A percentile compares a stretch with the other conserved stretches of the same genome.
Conservation (phyloP, 1,140 invertebrate species). For the Caenorhabditis inopinata region DNA sequence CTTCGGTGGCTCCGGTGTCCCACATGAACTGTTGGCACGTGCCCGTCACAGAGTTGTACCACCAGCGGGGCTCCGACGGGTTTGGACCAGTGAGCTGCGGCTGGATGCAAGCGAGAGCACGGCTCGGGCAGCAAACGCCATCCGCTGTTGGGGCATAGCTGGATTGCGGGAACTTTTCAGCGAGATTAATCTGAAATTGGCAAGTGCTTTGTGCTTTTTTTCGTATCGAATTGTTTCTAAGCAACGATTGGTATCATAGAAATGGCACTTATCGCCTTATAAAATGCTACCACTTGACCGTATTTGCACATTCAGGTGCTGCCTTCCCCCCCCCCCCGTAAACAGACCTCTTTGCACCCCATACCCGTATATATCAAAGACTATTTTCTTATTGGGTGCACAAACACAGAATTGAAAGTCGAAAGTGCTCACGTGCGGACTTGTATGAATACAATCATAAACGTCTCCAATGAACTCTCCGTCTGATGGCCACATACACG, state of each 20-base stretch:
- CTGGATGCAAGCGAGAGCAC: conserved; percentile 48
- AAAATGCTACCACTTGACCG: background rate
- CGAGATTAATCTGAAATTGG: conserved; percentile 37
- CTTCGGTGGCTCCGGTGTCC: conserved; percentile 42
- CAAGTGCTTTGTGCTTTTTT: background rate
- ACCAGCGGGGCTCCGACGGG: conserved; percentile 49
- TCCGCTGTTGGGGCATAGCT: conserved; percentile 44
- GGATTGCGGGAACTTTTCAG: conserved; percentile 42
- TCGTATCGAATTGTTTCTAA: background rate
- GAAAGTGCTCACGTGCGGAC: conserved; percentile 38
- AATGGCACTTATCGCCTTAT: conserved; percentile 18
- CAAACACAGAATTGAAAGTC: background rate
- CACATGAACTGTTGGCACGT: conserved; percentile 51
- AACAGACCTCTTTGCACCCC: background rate
- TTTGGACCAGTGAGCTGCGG: conserved; percentile 50
- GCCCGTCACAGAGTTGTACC: conserved; percentile 49
- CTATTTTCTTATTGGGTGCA: background rate
- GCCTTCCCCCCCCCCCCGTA: background rate
- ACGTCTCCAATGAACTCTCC: conserved; percentile 50
- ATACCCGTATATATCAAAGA: background rate
- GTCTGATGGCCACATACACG: conserved; percentile 45
- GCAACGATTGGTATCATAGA: background rate
- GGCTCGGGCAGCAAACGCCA: conserved; percentile 49
- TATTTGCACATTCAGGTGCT: conserved; percentile 1
- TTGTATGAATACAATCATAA: conserved; percentile 52